phyloP scores from a whole-genome alignment of 2,113 vertebrate genomes.

The Tichodroma muraria region DNA sequence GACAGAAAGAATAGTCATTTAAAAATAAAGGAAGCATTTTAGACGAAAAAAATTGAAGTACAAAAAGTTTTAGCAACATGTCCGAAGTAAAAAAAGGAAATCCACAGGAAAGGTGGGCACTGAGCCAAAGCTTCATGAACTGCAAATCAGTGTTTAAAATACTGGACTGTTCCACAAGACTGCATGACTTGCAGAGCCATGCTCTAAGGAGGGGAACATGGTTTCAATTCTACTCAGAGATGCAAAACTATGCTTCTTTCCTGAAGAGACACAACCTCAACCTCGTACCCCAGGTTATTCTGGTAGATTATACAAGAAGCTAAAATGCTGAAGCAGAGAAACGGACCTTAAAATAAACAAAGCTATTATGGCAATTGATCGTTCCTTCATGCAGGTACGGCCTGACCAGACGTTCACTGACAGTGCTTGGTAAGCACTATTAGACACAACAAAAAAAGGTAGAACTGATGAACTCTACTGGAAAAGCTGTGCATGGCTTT shows the following conservation, averaged over 20 bases:
- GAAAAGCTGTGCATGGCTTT: neutral
- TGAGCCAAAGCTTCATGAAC: neutral
- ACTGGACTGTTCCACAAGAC: neutral
- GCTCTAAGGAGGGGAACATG: neutral
- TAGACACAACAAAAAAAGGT: neutral
- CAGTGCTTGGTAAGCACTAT: neutral
- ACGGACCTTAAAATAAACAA: neutral
- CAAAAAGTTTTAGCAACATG: neutral
- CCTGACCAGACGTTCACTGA: neutral
- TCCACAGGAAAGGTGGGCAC: neutral
- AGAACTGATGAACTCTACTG: neutral
- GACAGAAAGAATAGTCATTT: neutral
- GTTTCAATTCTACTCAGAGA: neutral
- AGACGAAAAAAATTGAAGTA: neutral
- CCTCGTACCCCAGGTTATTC: neutral
- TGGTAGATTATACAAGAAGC: neutral
- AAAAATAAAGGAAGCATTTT: neutral
- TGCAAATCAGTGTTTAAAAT: neutral
- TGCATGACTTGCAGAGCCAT: neutral
- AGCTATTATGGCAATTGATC: neutral
- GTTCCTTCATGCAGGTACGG: neutral
- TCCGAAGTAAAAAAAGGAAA: neutral
- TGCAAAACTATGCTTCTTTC: neutral
- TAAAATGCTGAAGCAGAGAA: neutral
- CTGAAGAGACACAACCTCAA: neutral